These are phyloP conservation scores for Protonibea diacanthus DNA, from an alignment of 2,797 vertebrate species.

Conservation along the genomic window DNA sequence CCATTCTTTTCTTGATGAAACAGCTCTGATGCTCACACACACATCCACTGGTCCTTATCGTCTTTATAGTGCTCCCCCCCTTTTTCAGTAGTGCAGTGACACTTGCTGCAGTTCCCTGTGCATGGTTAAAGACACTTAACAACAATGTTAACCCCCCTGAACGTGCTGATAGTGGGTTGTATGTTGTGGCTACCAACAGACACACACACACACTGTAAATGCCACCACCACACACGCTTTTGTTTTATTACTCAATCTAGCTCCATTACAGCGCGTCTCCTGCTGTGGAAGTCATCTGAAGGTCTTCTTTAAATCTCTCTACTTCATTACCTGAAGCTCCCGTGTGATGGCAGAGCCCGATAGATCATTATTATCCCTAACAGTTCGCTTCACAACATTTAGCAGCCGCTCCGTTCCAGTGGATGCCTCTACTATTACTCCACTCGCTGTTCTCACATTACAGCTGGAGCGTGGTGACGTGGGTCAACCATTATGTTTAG, in stretches of 20 bases:
- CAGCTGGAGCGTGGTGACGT: background rate
- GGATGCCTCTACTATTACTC: slow-evolving; percentile 28
- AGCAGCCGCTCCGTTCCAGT: slow-evolving; percentile 51
- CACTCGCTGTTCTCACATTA: slow-evolving; percentile 10
- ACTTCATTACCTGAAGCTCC: slow-evolving; percentile 60
- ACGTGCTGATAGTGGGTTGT: background rate
- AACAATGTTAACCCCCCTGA: background rate
- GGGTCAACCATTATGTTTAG: background rate
- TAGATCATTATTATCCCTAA: slow-evolving; percentile 61
- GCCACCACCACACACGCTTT: background rate
- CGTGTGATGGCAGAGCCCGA: slow-evolving; percentile 13
- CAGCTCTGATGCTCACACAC: background rate
- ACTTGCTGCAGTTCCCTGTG: background rate
- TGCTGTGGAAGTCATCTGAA: slow-evolving; percentile 68
- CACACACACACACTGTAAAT: background rate
- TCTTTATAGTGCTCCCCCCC: background rate
- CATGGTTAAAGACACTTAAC: background rate
- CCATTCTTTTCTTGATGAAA: background rate
- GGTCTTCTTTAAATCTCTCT: slow-evolving; percentile 68
- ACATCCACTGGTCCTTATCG: background rate
- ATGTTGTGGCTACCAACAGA: slow-evolving; percentile 14
- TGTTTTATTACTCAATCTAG: slow-evolving; percentile 64
- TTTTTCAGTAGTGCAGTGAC: background rate
- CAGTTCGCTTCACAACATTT: slow-evolving; percentile 57
- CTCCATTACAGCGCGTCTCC: slow-evolving; percentile 57